Percentiles rank a stretch among this genome's conserved stretches.
Evolutionary conservation across 2,113 vertebrate species (phyloP).

Genomic region (Coreoperca whiteheadi): DNA sequence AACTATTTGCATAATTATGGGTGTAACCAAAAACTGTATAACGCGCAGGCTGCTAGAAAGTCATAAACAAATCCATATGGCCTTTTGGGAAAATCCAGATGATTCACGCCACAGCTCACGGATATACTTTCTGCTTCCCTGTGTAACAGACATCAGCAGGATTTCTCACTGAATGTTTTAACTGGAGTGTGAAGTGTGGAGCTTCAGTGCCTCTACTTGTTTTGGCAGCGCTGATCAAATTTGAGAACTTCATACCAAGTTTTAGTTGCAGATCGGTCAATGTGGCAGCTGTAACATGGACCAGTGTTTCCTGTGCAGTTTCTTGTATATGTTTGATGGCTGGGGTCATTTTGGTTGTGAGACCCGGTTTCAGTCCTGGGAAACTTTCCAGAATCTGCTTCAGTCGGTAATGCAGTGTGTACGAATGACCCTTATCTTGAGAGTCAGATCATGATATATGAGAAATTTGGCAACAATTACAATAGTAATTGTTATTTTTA

Average conservation of each 20-base stretch:
- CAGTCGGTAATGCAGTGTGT: neutral
- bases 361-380: constrained; percentile 22
- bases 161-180: constrained; percentile 49
- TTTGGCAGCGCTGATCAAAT: constrained; percentile 40
- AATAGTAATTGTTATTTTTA: constrained; percentile 47
- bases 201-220: constrained; percentile 34
- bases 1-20: constrained; percentile 79
- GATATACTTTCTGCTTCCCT: constrained; percentile 37
- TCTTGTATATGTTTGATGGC: constrained; percentile 25
- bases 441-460: constrained; percentile 35
- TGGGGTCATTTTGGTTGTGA: constrained; percentile 25
- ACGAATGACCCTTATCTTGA: constrained; percentile 30
- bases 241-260: constrained; percentile 28
- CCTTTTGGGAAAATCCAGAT: constrained; percentile 65
- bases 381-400: constrained; percentile 31
- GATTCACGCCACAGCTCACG: constrained; percentile 47
- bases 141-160: constrained; percentile 37
- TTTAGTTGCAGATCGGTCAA: constrained; percentile 27
- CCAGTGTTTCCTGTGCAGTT: constrained; percentile 42
- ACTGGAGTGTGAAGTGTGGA: constrained; percentile 37
- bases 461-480: constrained; percentile 44
- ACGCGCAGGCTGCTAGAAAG: constrained; percentile 50
- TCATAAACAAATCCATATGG: constrained; percentile 77
- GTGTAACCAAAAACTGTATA: too few relatives aligned
- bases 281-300: constrained; percentile 41